Percentiles rank a stretch among this genome's conserved stretches.
Conservation (phyloP, 2,113 vertebrate species). For the Pteronura brasiliensis region DNA sequence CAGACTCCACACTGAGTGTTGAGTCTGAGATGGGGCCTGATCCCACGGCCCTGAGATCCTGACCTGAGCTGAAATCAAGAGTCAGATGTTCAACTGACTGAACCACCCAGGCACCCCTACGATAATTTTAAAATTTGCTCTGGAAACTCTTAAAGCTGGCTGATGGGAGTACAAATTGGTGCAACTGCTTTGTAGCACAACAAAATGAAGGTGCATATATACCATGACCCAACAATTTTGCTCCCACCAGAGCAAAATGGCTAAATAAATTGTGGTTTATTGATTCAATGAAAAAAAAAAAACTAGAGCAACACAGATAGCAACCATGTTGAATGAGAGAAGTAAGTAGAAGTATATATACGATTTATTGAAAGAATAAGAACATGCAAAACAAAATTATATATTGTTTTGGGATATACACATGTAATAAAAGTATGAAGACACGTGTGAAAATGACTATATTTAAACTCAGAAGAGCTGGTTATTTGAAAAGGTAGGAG, state of each 20-base stretch:
- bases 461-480: not conserved
- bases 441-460: not conserved
- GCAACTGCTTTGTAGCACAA: not conserved
- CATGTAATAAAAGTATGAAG: not conserved
- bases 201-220: not conserved
- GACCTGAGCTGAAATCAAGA: not conserved
- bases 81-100: not conserved
- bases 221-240: not conserved
- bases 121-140: not conserved
- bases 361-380: slow-evolving; percentile 7
- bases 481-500: not conserved
- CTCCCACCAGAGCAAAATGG: not conserved
- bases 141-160: not conserved
- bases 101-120: not conserved
- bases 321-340: not conserved
- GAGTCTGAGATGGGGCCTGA: not conserved
- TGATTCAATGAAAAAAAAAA: slow-evolving; percentile 3
- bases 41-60: not conserved
- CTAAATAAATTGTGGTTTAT: not conserved
- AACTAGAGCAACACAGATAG: not conserved
- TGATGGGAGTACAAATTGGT: not conserved
- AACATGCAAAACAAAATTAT: not conserved
- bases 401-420: not conserved
- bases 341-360: not conserved
- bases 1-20: not conserved